A percentile compares a stretch with the other conserved stretches of the same genome.
phyloP scores from a whole-genome alignment of 2,113 vertebrate genomes.

The Cricetomys ansorgei region DNA sequence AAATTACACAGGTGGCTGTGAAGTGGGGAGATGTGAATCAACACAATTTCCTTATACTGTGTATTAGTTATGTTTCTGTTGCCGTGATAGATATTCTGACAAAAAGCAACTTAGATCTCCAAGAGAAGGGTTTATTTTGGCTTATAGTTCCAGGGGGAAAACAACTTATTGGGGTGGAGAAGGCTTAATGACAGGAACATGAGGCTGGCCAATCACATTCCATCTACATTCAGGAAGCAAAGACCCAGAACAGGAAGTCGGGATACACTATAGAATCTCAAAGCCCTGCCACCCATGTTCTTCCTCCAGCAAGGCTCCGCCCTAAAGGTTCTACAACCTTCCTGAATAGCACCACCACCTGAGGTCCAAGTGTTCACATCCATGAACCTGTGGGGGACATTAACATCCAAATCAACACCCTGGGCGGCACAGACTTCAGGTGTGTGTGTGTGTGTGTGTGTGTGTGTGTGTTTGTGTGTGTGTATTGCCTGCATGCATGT shows the following conservation, averaged over 20 bases:
- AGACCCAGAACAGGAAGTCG: not conserved
- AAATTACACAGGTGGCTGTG: not conserved
- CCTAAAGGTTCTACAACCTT: not conserved
- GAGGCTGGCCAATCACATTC: not conserved
- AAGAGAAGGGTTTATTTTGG: not conserved
- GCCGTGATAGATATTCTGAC: not conserved
- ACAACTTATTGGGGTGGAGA: not conserved
- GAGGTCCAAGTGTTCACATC: not conserved
- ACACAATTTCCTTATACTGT: not conserved
- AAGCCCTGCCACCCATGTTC: not conserved
- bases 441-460: too few species aligned
- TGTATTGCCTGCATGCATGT: not conserved
- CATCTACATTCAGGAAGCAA: not conserved
- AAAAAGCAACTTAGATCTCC: not conserved
- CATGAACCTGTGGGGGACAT: not conserved
- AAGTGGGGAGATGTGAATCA: not conserved
- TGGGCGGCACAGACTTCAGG: not conserved
- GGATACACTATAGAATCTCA: not conserved
- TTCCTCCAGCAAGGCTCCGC: not conserved
- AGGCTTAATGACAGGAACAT: not conserved
- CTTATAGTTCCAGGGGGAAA: not conserved
- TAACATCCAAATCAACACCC: not conserved
- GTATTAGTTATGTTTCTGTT: not conserved
- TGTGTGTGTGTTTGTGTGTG: not conserved
- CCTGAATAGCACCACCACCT: not conserved